These are phyloP conservation scores for Halcyon senegalensis DNA, from an alignment of 2,113 vertebrate genomes.

Conservation along the genomic window DNA sequence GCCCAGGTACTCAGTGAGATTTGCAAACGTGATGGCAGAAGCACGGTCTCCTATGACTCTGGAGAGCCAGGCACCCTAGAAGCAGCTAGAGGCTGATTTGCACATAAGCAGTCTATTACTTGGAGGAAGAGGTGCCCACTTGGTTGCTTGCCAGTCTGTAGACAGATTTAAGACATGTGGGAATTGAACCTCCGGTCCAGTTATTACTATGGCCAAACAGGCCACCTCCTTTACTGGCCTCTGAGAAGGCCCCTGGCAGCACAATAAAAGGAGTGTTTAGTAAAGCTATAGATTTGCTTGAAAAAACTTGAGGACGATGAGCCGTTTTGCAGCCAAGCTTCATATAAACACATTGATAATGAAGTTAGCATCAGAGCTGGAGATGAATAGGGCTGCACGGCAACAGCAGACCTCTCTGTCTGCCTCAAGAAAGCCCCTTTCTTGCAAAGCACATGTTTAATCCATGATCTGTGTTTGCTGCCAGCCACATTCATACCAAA, in stretches of 20 bases:
- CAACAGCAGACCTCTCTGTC: constrained; percentile 34
- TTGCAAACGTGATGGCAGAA: neutral
- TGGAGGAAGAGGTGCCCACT: constrained; percentile 13
- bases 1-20: accelerated
- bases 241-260: constrained; percentile 41
- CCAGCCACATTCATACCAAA: neutral
- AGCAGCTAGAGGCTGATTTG: neutral
- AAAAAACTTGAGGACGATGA: neutral
- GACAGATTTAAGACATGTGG: constrained; percentile 16
- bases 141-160: constrained; percentile 12
- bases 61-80: neutral
- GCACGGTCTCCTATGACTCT: accelerated
- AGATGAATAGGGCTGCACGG: neutral
- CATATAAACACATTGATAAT: constrained; percentile 30
- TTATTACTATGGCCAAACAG: neutral
- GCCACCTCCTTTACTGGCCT: constrained; percentile 16
- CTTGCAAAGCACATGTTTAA: neutral
- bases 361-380: neutral
- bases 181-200: constrained; percentile 18
- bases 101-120: neutral
- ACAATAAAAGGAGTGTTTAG: constrained; percentile 50
- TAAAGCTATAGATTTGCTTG: neutral
- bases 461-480: neutral
- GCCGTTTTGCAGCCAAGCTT: constrained; percentile 43
- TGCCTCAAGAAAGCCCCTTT: constrained; percentile 39